These are phyloP conservation scores for Drosophila leonis DNA, from an alignment of 2,888 invertebrate species.

Conservation along the genomic window DNA sequence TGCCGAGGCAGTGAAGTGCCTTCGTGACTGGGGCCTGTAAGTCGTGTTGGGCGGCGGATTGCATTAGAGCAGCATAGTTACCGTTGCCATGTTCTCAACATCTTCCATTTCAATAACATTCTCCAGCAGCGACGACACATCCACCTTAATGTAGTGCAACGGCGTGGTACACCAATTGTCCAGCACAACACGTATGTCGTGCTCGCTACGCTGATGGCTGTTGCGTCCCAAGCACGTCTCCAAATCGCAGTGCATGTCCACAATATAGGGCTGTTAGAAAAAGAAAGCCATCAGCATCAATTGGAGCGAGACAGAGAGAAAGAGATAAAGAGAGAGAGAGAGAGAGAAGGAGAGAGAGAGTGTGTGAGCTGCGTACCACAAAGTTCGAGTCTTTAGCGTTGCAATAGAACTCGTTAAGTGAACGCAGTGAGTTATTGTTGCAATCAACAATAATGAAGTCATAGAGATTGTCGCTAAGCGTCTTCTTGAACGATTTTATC, in stretches of 20 bases:
- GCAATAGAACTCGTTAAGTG: constrained; percentile 95
- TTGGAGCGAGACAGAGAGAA: constrained; percentile 1
- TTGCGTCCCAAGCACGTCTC: constrained; percentile 93
- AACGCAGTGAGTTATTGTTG: constrained; percentile 92
- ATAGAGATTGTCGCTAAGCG: constrained; percentile 95
- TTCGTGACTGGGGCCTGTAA: constrained; percentile 3
- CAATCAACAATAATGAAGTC: constrained; percentile 97
- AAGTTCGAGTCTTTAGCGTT: constrained; percentile 88
- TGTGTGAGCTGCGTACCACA: constrained; percentile 75
- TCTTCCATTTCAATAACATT: constrained; percentile 95
- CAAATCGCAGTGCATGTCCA: constrained; percentile 94
- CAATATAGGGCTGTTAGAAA: constrained; percentile 92
- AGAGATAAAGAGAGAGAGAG: neutral
- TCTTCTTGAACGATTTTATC: constrained; percentile 95
- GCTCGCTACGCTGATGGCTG: constrained; percentile 91
- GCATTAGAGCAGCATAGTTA: constrained; percentile 69
- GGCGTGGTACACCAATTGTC: constrained; percentile 92
- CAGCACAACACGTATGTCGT: constrained; percentile 91
- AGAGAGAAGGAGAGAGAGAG: neutral
- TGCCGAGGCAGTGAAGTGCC: constrained; percentile 13
- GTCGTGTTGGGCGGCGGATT: constrained; percentile 4
- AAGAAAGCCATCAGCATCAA: constrained; percentile 9
- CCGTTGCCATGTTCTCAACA: constrained; percentile 86
- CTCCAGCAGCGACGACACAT: constrained; percentile 93
- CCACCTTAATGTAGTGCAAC: constrained; percentile 91